Evolutionary conservation across 2,113 vertebrate species (phyloP).

Genomic region (Aphelocoma coerulescens): DNA sequence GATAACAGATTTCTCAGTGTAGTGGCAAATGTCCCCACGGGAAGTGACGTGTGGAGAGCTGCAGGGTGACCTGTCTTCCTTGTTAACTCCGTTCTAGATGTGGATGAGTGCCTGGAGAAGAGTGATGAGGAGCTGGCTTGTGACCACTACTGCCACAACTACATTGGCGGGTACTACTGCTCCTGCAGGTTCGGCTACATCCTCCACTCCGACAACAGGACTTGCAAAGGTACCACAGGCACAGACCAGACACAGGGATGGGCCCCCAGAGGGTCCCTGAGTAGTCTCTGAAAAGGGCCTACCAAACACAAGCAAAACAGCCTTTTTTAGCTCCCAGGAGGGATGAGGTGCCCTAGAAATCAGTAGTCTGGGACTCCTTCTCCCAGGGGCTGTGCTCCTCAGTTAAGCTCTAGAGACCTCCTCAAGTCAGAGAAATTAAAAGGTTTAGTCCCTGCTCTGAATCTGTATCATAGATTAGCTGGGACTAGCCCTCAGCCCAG

Average conservation of each 20-base stretch:
- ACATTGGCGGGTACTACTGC: conserved; percentile 93
- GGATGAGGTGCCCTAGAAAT: background rate
- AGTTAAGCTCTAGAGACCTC: background rate
- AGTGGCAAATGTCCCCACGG: rapidly evolving
- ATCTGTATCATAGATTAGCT: background rate
- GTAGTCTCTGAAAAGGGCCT: background rate
- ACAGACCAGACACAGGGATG: rapidly evolving
- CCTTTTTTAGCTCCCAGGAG: background rate
- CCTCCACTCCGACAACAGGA: conserved; percentile 92
- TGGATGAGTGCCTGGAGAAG: conserved; percentile 87
- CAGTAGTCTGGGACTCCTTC: background rate
- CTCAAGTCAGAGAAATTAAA: background rate
- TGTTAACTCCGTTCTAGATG: conserved; percentile 70
- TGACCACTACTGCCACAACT: conserved; percentile 96
- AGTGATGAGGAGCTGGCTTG: conserved; percentile 83
- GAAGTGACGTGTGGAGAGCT: rapidly evolving
- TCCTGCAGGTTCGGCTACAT: conserved; percentile 94
- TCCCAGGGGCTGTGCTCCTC: background rate
- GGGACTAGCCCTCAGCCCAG: background rate
- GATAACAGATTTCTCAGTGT: background rate
- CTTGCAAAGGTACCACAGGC: conserved; percentile 84
- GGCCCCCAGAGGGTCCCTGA: background rate
- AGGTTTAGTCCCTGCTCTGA: background rate
- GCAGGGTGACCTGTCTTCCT: background rate
- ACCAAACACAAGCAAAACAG: background rate